Percentiles rank a stretch among this genome's conserved stretches.
phyloP scores from a whole-genome alignment of 2,113 vertebrate species.

The Hymenochirus boettgeri region DNA sequence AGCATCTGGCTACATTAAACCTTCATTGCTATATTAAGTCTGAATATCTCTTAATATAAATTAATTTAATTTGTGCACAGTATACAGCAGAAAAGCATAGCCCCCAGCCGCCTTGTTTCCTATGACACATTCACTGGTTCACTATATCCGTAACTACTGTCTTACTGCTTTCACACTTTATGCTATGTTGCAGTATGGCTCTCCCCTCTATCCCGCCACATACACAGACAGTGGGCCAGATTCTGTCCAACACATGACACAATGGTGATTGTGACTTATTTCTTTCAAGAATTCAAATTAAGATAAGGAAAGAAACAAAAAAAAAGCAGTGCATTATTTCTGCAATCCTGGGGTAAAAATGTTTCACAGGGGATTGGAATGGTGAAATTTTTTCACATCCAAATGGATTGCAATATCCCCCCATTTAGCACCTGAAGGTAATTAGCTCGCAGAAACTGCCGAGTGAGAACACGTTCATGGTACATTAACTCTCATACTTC shows the following conservation, averaged over 20 bases:
- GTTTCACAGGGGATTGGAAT: conserved; percentile 99
- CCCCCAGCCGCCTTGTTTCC: not conserved
- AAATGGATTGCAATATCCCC: conserved; percentile 99
- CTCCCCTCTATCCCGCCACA: not conserved
- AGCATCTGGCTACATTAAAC: too few relatives aligned
- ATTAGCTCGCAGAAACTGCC: conserved; percentile 99
- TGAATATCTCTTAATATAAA: too few relatives aligned
- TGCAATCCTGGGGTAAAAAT: conserved; percentile 88
- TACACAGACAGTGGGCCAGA: not conserved
- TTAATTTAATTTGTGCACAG: too few relatives aligned
- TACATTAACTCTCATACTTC: conserved; percentile 99
- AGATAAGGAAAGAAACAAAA: conserved; percentile 50
- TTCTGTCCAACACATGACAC: not conserved
- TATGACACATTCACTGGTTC: not conserved
- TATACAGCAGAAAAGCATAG: not conserved
- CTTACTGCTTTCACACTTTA: not conserved
- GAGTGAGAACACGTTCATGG: conserved; percentile 99
- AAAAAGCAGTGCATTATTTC: conserved; percentile 66
- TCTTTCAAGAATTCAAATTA: conserved; percentile 44
- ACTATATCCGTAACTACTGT: not conserved
- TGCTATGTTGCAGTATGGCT: not conserved
- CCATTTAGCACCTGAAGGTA: conserved; percentile 99
- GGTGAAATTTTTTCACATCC: conserved; percentile 99
- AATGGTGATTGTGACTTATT: conserved; percentile 24
- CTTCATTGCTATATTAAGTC: too few relatives aligned